These are phyloP conservation scores for Pipistrellus kuhlii DNA, from an alignment of 2,797 vertebrate genomes.

Conservation along the genomic window DNA sequence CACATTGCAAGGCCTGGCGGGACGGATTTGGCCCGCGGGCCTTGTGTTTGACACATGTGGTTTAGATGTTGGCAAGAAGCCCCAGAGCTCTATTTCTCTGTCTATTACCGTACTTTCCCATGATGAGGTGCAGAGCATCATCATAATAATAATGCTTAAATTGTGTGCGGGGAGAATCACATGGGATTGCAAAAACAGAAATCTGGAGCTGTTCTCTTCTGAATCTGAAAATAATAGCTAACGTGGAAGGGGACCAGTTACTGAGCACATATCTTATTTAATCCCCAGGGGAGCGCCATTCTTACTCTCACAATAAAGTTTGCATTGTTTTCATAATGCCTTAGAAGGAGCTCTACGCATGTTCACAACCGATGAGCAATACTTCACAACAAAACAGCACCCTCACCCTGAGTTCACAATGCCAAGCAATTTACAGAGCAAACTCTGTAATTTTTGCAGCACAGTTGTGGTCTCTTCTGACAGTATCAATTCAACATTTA, in stretches of 20 bases:
- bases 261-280: slow-evolving; percentile 8
- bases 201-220: slow-evolving; percentile 30
- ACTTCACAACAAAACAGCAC: slow-evolving; percentile 6
- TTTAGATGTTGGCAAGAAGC: slow-evolving; percentile 11
- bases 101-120: not conserved
- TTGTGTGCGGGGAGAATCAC: not conserved
- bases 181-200: not conserved
- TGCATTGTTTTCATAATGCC: not conserved
- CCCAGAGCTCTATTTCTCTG: not conserved
- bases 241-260: not conserved
- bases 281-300: not conserved
- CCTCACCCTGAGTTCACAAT: slow-evolving; percentile 25
- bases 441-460: slow-evolving; percentile 11
- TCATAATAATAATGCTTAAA: slow-evolving; percentile 30
- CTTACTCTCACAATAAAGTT: slow-evolving; percentile 7
- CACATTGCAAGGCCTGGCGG: too few species aligned
- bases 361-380: slow-evolving; percentile 8
- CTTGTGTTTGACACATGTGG: too few species aligned
- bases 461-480: not conserved
- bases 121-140: not conserved
- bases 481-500: slow-evolving; percentile 21
- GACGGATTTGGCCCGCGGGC: too few species aligned
- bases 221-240: slow-evolving; percentile 56
- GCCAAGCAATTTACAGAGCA: slow-evolving; percentile 21
- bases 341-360: not conserved